Base-by-base conservation (phyloP, 53 echinoderm and acorn worm genomes). In the Henricia sp. region DNA sequence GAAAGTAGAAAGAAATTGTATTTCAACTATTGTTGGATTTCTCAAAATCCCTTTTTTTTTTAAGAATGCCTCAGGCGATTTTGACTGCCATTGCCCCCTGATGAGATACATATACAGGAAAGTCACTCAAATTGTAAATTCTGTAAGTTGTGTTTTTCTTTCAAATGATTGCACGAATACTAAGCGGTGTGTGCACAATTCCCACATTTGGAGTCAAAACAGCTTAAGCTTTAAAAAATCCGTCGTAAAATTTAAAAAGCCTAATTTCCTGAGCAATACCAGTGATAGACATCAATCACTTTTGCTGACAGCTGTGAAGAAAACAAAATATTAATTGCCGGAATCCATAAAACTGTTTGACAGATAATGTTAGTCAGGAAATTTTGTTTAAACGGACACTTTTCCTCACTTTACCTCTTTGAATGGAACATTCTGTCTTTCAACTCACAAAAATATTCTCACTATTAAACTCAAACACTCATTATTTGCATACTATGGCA, bases 151-250 rank as follows among this genome's bases (percentile, higher is more conserved):
- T 43, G 9, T 50, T 64, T 14, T 17, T 71, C 29, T 50, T 76
- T 43, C 80, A 50, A 34, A n/a, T 60, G 63, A 80, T 62, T 50
- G 64, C 43, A 80, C 80, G 64, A 63, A 64, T 76, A 76, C 76
- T 42, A 19, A 56, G 38, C 39, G 24, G 19, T 64, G 64, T 80
- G 80, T 80, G 64, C 80, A 80, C 80, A 48, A 37, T n/a, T 23
- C 65, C 9, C 32, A 62, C 48, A 80, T 64, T 38, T 16, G 80
- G 16, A 16, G 28, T 44, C 48, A 80, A 19, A 80, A 62, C 21
- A 41, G 76, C 42, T 76, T 76, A 57, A 57, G 76, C n/a, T n/a
- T n/a, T 76, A 58, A 25, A 57, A n/a, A 57, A 58, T 67, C 59
- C 30, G 42, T 59, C 57, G n/a, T n/a, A n/a, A n/a, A n/a, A n/a